These are phyloP conservation scores for Aphelinus atriplicis DNA, from an alignment of 1,140 invertebrate genomes.

Conservation along the genomic window DNA sequence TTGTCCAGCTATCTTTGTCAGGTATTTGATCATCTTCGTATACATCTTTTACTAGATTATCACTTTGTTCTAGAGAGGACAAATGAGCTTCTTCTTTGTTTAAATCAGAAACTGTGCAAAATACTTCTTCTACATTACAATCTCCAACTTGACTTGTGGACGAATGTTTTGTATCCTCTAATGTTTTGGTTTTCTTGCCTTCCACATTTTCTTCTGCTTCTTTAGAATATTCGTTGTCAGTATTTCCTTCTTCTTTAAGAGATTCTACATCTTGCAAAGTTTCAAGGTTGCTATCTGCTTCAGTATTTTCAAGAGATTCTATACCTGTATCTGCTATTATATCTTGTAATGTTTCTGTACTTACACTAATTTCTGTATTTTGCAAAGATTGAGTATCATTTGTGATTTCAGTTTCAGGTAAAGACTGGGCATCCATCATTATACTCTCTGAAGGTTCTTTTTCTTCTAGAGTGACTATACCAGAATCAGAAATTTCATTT, in stretches of 20 bases:
- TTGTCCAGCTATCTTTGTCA: background rate
- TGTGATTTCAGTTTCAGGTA: background rate
- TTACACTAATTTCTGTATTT: conserved; percentile 16
- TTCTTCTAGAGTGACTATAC: too few relatives aligned
- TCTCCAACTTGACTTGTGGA: background rate
- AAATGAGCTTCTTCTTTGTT: background rate
- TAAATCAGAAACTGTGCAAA: background rate
- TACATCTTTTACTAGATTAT: background rate
- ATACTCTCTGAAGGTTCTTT: too few relatives aligned
- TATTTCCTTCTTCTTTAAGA: background rate
- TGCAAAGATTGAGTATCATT: background rate
- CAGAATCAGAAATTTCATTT: too few relatives aligned
- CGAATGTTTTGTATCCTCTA: background rate
- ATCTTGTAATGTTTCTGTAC: conserved; percentile 5
- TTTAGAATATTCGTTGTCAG: background rate
- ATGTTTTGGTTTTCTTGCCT: background rate
- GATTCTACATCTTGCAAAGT: conserved; percentile 3
- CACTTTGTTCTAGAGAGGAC: background rate
- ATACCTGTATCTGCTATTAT: conserved; percentile 3
- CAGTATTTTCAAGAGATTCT: conserved; percentile 1
- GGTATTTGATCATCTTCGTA: background rate
- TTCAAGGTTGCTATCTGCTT: background rate
- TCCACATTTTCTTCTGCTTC: background rate
- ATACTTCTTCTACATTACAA: background rate
- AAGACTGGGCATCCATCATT: background rate